Percentiles rank a stretch among this genome's conserved stretches.
Evolutionary conservation across 1,140 invertebrate genomes (phyloP).

Genomic region (Plectrocnemia conspersa): DNA sequence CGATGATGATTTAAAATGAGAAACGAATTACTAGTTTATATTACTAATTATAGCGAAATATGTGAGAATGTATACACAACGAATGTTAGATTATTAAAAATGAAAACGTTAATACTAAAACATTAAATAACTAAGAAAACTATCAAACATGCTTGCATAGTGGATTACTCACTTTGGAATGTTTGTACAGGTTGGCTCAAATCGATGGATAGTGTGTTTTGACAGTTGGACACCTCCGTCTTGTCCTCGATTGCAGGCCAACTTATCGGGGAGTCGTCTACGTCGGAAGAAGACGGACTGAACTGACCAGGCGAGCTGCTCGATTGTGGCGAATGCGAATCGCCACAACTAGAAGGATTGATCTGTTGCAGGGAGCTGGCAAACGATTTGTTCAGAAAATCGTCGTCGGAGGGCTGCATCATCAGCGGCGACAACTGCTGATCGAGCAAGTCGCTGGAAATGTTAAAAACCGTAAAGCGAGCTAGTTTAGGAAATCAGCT

Average conservation of each 20-base stretch:
- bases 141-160: not conserved
- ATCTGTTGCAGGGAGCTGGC: not conserved
- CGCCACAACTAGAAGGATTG: conserved; percentile 4
- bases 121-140: not conserved
- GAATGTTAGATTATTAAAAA: not conserved
- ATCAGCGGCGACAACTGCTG: conserved; percentile 47
- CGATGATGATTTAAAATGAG: conserved; percentile 18
- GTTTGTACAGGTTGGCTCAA: conserved; percentile 22
- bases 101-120: not conserved
- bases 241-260: conserved; percentile 18
- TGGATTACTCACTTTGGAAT: conserved; percentile 27
- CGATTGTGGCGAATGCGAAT: not conserved
- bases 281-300: conserved; percentile 2
- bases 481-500: not conserved
- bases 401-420: conserved; percentile 38
- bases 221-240: conserved; percentile 8
- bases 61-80: not conserved
- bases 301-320: conserved; percentile 13
- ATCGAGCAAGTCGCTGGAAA: conserved; percentile 45
- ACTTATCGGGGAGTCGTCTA: conserved; percentile 12
- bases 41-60: not conserved
- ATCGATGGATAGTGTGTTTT: conserved; percentile 13
- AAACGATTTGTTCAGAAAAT: conserved; percentile 7
- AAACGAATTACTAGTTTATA: not conserved
- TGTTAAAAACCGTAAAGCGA: not conserved